These are phyloP conservation scores for Karalla daura DNA, from an alignment of 2,797 vertebrate genomes.

Conservation along the genomic window DNA sequence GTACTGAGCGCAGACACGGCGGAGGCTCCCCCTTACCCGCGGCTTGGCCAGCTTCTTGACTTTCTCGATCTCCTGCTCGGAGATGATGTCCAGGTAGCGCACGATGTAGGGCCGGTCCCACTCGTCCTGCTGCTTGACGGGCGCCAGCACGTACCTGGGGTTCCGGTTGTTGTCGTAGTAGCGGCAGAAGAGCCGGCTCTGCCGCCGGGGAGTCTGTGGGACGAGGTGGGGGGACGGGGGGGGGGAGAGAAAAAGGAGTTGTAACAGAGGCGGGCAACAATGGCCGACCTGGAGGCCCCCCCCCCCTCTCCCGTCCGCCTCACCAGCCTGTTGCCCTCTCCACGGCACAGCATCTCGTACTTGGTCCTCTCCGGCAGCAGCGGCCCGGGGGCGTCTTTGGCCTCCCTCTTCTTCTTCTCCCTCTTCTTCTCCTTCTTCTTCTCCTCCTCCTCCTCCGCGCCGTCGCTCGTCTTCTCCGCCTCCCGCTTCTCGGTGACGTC, in stretches of 20 bases:
- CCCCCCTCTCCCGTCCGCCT: too few relatives aligned
- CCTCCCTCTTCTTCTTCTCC: conserved; percentile 45
- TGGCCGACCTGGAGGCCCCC: too few relatives aligned
- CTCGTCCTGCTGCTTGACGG: conserved; percentile 94
- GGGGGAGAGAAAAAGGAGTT: background rate
- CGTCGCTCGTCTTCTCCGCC: conserved; percentile 19
- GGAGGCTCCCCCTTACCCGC: conserved; percentile 85
- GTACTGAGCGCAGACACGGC: background rate
- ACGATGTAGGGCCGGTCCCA: conserved; percentile 96
- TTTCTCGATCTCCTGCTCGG: conserved; percentile 90
- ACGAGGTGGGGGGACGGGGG: too few relatives aligned
- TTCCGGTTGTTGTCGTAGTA: conserved; percentile 89
- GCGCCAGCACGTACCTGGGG: conserved; percentile 88
- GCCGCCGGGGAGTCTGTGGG: conserved; percentile 88
- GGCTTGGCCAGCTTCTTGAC: conserved; percentile 96
- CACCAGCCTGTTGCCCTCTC: conserved; percentile 95
- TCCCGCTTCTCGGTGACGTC: conserved; percentile 46
- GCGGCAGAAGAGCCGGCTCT: conserved; percentile 95
- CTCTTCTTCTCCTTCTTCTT: conserved; percentile 63
- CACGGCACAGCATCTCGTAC: conserved; percentile 98
- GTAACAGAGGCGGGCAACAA: too few relatives aligned
- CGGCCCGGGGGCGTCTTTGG: conserved; percentile 70
- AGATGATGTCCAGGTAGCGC: conserved; percentile 94
- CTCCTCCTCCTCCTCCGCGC: conserved; percentile 52
- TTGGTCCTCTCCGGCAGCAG: conserved; percentile 94